These are phyloP conservation scores for Geothlypis trichas DNA, from an alignment of 2,113 vertebrate species.

Conservation along the genomic window DNA sequence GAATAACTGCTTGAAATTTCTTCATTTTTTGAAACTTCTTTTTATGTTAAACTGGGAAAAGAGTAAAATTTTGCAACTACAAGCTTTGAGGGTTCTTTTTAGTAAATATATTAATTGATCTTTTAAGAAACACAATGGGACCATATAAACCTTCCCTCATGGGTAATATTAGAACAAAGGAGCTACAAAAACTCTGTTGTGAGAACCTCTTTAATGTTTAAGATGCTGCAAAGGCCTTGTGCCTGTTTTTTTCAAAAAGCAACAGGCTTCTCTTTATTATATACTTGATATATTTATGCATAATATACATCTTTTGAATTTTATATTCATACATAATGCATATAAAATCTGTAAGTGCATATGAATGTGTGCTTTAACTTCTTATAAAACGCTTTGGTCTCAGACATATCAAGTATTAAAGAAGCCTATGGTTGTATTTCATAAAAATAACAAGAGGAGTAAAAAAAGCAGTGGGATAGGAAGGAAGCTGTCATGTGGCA, in stretches of 20 bases:
- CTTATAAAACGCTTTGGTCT: neutral
- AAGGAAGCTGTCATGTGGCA: neutral
- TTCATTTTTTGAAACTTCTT: neutral
- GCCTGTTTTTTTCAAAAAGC: neutral
- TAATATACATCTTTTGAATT: neutral
- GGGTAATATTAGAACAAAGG: neutral
- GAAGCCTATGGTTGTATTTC: rapidly evolving
- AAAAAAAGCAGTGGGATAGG: rapidly evolving
- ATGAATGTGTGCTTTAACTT: neutral
- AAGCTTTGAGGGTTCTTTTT: rapidly evolving
- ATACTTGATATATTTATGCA: neutral
- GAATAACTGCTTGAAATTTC: neutral
- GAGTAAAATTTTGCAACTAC: neutral
- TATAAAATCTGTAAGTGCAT: neutral
- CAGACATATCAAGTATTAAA: neutral
- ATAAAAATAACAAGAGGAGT: neutral
- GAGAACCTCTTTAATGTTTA: neutral
- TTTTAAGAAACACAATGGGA: neutral
- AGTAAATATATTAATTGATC: neutral
- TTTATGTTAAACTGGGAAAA: neutral
- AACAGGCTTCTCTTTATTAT: neutral
- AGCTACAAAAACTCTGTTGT: neutral
- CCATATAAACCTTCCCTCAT: neutral
- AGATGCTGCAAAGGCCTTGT: neutral
- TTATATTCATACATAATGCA: neutral